Evolutionary conservation across 2,888 invertebrate species (phyloP).

Genomic region (Drosophila flavopinicola): DNA sequence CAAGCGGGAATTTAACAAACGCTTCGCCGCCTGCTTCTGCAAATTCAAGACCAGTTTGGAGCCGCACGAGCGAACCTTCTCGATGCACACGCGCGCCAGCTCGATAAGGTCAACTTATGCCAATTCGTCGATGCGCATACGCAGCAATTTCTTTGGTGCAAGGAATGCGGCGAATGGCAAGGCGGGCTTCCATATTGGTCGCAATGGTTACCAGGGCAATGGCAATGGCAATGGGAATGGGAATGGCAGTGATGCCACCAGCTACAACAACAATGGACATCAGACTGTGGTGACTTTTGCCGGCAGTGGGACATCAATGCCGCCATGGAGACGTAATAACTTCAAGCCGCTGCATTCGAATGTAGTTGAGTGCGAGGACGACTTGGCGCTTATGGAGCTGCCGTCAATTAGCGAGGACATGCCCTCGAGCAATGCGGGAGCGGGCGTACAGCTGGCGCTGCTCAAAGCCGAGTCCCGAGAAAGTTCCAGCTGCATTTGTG

Average conservation of each 20-base stretch:
- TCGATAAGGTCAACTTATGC: conserved; percentile 83
- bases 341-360: conserved; percentile 81
- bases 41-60: conserved; percentile 81
- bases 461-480: conserved; percentile 53
- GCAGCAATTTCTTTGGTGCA: conserved; percentile 74
- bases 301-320: conserved; percentile 38
- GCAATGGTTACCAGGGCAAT: conserved; percentile 25
- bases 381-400: conserved; percentile 64
- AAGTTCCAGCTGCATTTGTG: conserved; percentile 74
- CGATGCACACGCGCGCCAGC: conserved; percentile 83
- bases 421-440: conserved; percentile 31
- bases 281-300: conserved; percentile 69
- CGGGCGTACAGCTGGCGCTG: conserved; percentile 48
- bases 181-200: conserved; percentile 33
- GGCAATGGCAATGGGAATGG: conserved; percentile 29
- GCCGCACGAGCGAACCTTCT: conserved; percentile 82
- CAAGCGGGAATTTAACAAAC: conserved; percentile 90
- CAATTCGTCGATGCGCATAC: conserved; percentile 81
- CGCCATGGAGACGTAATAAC: conserved; percentile 80
- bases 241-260: conserved; percentile 25
- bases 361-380: conserved; percentile 79
- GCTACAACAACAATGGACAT: conserved; percentile 60
- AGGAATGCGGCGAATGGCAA: conserved; percentile 44
- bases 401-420: conserved; percentile 65
- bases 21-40: conserved; percentile 87